A percentile compares a stretch with the other conserved stretches of the same genome.
Conservation (phyloP, 2,888 invertebrate species). For the Lottia gigantea region DNA sequence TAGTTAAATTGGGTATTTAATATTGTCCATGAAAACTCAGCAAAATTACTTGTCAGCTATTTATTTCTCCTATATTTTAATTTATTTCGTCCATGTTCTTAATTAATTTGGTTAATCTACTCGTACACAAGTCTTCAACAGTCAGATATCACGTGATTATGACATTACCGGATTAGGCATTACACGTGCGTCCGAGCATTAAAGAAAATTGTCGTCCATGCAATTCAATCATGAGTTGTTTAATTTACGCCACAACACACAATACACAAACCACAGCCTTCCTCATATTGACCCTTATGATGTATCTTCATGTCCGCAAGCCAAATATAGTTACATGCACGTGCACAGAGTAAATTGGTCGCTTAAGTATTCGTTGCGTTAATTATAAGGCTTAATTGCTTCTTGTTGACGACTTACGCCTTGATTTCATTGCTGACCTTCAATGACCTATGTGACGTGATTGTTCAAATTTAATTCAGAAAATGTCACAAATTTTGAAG, state of each 20-base stretch:
- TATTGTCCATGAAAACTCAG: too few relatives aligned
- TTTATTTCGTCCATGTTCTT: too few relatives aligned
- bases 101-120: constrained; percentile 4
- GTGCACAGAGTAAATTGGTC: constrained; percentile 5
- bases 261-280: not conserved
- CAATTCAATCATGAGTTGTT: not conserved
- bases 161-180: constrained; percentile 6
- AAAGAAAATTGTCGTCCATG: constrained; percentile 17
- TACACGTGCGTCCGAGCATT: constrained; percentile 19
- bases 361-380: constrained; percentile 1
- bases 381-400: not conserved
- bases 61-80: too few relatives aligned
- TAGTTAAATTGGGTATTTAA: too few relatives aligned
- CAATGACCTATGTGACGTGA: too few relatives aligned
- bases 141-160: constrained; percentile 12
- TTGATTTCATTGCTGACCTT: too few relatives aligned
- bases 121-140: not conserved
- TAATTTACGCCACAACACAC: constrained; percentile 8
- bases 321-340: not conserved
- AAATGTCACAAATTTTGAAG: too few relatives aligned
- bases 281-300: not conserved
- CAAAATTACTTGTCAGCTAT: too few relatives aligned
- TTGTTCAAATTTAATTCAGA: too few relatives aligned
- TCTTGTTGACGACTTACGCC: not conserved
- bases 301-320: not conserved